Conservation (phyloP, 2,888 invertebrate genomes). For the Stenodera caucasica region DNA sequence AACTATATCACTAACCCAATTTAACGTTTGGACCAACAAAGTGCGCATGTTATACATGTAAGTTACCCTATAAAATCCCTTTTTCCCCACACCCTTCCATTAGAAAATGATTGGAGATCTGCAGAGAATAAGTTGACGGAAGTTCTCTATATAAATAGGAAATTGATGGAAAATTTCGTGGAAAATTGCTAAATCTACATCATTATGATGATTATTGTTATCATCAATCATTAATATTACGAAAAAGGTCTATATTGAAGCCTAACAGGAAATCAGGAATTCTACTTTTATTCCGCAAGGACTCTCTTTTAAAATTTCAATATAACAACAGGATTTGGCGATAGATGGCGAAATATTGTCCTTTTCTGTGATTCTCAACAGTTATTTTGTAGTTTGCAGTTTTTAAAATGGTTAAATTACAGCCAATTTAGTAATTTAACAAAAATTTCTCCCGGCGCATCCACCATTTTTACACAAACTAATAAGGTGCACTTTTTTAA, state of each 20-base stretch:
- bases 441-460: not conserved
- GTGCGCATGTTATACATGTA: conserved; percentile 15
- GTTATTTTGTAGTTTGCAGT: not conserved
- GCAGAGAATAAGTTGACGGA: too few species aligned
- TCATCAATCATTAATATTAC: too few species aligned
- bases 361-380: not conserved
- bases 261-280: not conserved
- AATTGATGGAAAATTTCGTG: too few species aligned
- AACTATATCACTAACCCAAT: conserved; percentile 15
- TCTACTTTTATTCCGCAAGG: not conserved
- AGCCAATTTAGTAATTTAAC: not conserved
- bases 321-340: not conserved
- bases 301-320: not conserved
- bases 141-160: too few species aligned
- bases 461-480: not conserved
- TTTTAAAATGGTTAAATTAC: not conserved
- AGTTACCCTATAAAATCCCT: not conserved
- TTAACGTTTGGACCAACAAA: conserved; percentile 9
- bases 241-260: too few species aligned
- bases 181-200: too few species aligned
- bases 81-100: not conserved
- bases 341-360: not conserved
- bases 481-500: too few species aligned
- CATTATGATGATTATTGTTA: too few species aligned
- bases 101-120: too few species aligned